A percentile compares a stretch with the other conserved stretches of the same genome.
These are phyloP conservation scores for Cryptocephalus primarius DNA, from an alignment of 2,888 invertebrate genomes.

Conservation along the genomic window DNA sequence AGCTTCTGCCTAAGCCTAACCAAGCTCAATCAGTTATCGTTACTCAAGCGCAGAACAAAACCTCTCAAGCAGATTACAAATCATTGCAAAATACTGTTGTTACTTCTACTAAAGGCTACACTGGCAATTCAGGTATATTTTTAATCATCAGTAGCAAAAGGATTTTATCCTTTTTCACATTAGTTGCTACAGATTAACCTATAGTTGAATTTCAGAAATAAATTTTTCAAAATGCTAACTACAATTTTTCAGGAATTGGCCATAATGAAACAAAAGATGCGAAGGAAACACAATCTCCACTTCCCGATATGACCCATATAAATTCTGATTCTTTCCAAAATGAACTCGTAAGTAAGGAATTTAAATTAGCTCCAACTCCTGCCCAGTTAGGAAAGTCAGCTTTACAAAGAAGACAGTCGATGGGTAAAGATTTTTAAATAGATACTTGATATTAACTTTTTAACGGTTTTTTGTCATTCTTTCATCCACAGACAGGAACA, in stretches of 20 bases:
- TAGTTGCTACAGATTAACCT: neutral
- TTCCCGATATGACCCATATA: constrained; percentile 9
- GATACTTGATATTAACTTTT: neutral
- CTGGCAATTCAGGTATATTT: constrained; percentile 7
- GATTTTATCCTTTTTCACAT: neutral
- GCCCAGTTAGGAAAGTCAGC: constrained; percentile 88
- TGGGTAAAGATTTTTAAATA: constrained; percentile 45
- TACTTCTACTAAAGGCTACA: constrained; percentile 14
- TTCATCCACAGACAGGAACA: no score
- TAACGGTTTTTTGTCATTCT: neutral
- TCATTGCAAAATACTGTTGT: constrained; percentile 11
- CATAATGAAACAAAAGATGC: no score
- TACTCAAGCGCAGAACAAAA: constrained; percentile 34
- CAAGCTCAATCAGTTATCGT: constrained; percentile 46
- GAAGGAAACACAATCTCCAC: constrained; percentile 7
- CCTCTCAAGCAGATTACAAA: constrained; percentile 17
- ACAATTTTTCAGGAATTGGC: no score
- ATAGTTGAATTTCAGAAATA: neutral
- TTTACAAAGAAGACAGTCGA: constrained; percentile 74
- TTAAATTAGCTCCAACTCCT: constrained; percentile 85
- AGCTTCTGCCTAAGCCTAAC: constrained; percentile 30
- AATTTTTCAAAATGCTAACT: constrained; percentile 5
- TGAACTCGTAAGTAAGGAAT: constrained; percentile 30
- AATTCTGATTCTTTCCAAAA: constrained; percentile 5
- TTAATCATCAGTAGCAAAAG: neutral